Evolutionary conservation across 2,113 vertebrate species (phyloP).

Genomic region (Chaenogobius annularis): DNA sequence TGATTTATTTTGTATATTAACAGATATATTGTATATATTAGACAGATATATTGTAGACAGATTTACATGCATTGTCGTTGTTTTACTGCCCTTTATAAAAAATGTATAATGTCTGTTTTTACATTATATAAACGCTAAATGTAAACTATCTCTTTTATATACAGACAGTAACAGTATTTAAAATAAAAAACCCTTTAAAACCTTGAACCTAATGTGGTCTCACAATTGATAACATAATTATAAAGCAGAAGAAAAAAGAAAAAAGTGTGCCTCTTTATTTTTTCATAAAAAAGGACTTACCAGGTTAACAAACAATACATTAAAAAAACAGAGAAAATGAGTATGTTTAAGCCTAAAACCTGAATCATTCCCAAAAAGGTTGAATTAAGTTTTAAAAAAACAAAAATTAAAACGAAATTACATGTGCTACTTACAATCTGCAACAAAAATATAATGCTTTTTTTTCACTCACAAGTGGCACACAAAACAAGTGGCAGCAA

Average conservation of each 20-base stretch:
- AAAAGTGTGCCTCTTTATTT: slow-evolving; percentile 50
- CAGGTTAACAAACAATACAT: slow-evolving; percentile 88
- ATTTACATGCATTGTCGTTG: background rate
- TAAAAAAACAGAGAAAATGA: slow-evolving; percentile 77
- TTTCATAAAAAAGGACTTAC: slow-evolving; percentile 82
- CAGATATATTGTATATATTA: too few species aligned
- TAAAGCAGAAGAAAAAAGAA: background rate
- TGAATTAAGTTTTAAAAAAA: slow-evolving; percentile 60
- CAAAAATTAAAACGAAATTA: slow-evolving; percentile 77
- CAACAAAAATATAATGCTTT: slow-evolving; percentile 71
- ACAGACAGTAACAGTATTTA: background rate
- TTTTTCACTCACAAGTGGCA: too few species aligned
- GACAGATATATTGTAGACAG: too few species aligned
- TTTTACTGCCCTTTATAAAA: background rate
- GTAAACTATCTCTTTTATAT: background rate
- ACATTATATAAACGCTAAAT: background rate
- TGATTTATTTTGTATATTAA: too few species aligned
- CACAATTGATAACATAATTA: too few species aligned
- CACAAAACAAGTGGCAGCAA: slow-evolving; percentile 16
- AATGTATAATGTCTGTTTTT: background rate
- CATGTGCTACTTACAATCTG: slow-evolving; percentile 75
- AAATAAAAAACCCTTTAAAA: slow-evolving; percentile 5
- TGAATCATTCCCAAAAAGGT: slow-evolving; percentile 66
- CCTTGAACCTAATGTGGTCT: background rate
- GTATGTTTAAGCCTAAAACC: slow-evolving; percentile 67